phyloP scores from a whole-genome alignment of 2,797 vertebrate species.

The Pipistrellus pygmaeus region DNA sequence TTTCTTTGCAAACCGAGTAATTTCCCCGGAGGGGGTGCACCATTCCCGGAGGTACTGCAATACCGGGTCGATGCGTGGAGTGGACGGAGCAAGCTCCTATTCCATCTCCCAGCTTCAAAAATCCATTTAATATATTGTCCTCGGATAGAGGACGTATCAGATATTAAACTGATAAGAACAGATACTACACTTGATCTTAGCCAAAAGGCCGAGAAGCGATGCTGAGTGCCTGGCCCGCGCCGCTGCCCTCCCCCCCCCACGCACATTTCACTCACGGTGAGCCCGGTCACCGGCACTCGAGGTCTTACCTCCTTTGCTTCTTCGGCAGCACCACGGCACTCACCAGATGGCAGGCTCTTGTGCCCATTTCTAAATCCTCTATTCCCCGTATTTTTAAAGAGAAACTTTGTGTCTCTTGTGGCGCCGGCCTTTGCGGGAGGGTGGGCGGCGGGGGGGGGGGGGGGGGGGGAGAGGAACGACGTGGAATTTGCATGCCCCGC shows the following conservation, averaged over 20 bases:
- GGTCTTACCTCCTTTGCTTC: neutral
- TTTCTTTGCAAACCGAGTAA: too few species aligned
- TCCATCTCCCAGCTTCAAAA: neutral
- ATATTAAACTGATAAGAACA: conserved; percentile 70
- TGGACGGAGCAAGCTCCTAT: neutral
- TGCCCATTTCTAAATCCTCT: too few species aligned
- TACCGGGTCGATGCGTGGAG: conserved; percentile 62
- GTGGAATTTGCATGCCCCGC: neutral
- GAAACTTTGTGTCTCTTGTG: neutral
- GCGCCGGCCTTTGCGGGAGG: neutral
- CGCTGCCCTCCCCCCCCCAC: accelerated
- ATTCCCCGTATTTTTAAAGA: neutral
- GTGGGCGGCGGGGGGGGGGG: too few species aligned
- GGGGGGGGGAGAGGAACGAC: neutral
- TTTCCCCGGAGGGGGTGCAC: too few species aligned
- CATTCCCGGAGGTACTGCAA: conserved; percentile 24
- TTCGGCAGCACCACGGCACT: neutral
- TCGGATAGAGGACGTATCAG: conserved; percentile 71
- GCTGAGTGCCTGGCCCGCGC: accelerated
- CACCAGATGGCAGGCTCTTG: neutral
- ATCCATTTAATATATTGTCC: conserved; percentile 80
- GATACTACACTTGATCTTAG: conserved; percentile 40
- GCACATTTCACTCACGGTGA: neutral
- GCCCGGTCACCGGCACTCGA: neutral
- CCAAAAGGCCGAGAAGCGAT: conserved; percentile 40